These are phyloP conservation scores for Zosterops lateralis DNA, from an alignment of 2,113 vertebrate species.

Conservation along the genomic window DNA sequence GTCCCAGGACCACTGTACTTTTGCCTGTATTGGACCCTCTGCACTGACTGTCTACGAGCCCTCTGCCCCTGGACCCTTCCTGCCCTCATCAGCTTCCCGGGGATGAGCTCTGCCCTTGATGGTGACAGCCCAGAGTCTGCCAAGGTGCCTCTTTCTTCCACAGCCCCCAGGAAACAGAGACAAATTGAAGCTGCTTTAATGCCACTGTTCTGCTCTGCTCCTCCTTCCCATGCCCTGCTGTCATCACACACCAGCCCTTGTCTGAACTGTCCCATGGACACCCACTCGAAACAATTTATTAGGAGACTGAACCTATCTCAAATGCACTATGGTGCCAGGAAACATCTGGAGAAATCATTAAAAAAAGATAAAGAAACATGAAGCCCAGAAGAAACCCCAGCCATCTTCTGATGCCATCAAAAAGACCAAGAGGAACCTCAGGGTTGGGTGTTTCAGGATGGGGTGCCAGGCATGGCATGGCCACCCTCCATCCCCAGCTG, in stretches of 20 bases:
- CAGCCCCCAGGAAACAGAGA: neutral
- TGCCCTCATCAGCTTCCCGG: neutral
- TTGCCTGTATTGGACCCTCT: neutral
- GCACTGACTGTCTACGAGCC: neutral
- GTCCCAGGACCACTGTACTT: neutral
- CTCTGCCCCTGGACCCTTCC: neutral
- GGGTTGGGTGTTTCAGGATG: neutral
- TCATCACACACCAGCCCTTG: neutral
- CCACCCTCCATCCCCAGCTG: rapidly evolving
- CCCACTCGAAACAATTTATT: neutral
- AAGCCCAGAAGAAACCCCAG: neutral
- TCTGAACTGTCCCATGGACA: neutral
- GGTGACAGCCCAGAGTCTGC: neutral
- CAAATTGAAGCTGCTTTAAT: neutral
- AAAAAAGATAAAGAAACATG: neutral
- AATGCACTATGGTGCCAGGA: neutral
- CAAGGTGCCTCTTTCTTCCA: neutral
- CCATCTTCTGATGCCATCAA: neutral
- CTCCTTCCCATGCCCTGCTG: neutral
- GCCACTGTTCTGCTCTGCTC: neutral
- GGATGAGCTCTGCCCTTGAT: neutral
- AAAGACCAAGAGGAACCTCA: neutral
- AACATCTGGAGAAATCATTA: neutral
- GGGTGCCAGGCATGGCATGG: neutral
- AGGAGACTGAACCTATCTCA: neutral